Evolutionary conservation across 2,797 vertebrate genomes (phyloP), one percentile per base, ranked within the genome.

Genomic region (Chloroceryle inda): DNA sequence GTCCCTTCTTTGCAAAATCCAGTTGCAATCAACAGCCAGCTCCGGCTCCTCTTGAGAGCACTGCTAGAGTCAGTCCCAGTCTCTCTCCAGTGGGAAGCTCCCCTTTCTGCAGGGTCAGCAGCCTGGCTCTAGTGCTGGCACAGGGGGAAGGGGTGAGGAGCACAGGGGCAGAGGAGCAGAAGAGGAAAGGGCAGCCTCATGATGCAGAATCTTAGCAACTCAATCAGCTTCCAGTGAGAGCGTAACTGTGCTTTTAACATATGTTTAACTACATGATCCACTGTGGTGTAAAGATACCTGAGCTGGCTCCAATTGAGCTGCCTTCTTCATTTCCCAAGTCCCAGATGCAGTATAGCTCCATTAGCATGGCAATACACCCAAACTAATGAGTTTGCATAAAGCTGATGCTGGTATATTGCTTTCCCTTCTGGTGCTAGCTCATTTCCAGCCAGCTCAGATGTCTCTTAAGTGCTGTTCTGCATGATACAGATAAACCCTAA

Each of bases 331-430:
- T 94, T 87, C 45, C 0, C 5, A 56, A 81, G 29, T 64, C 94
- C 83, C 94, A 94, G 86, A 33, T 78, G 92, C 56, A 55, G 71
- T 8, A 52, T 15, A 92, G 92, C 92, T 88, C 86, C 79, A 78
- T 95, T 94, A 95, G 74, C 79, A 21, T 23, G 75, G 92, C 86
- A 92, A 38, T 74, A 85, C 86, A 92, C 74, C 89, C 83, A 77
- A 66, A 66, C 74, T 87, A 87, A 95, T 81, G 92, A 84, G 74
- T 64, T 56, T 64, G 89, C 78, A 89, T 68, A 88, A 55, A 90
- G 89, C 89, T 92, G 92, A 88, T 90, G 83, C 79, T 92, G 89
- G 71, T 94, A 6, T 78, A 92, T 47, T 85, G 52, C 89, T 56
- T 95, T 69, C 66, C 92, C 61, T 92, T 90, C 83, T 85, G 83